A percentile compares a stretch with the other conserved stretches of the same genome.
Conservation (phyloP, 2,113 vertebrate species). For the Cryptomyrus ogoouensis region DNA sequence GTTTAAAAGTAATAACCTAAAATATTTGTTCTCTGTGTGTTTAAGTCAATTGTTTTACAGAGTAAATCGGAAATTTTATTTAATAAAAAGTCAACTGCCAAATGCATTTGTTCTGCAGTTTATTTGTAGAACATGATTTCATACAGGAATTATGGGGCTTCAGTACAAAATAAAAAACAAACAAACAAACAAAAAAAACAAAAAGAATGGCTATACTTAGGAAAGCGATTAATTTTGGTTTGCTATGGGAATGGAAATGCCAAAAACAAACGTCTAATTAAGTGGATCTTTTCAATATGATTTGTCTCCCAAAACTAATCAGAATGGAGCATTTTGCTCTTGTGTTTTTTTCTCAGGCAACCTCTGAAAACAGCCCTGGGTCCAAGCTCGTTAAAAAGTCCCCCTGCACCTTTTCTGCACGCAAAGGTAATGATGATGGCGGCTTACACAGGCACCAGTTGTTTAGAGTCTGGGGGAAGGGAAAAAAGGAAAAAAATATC, state of each 20-base stretch:
- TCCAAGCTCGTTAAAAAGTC: background rate
- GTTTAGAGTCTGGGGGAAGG: background rate
- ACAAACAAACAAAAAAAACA: background rate
- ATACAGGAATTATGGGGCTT: background rate
- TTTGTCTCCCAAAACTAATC: background rate
- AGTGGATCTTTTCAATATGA: background rate
- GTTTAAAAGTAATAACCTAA: background rate
- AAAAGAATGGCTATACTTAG: background rate
- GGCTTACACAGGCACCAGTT: background rate
- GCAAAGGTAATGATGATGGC: background rate
- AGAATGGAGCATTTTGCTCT: background rate
- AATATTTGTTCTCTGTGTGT: background rate
- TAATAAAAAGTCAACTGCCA: background rate
- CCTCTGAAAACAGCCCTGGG: background rate
- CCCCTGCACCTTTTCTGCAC: background rate
- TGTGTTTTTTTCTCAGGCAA: background rate
- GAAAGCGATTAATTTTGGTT: background rate
- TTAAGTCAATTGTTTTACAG: background rate
- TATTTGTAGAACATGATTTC: slow-evolving; percentile 10
- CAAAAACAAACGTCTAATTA: slow-evolving; percentile 1
- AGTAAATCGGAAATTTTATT: background rate
- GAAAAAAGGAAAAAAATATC: background rate
- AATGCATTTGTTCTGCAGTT: background rate
- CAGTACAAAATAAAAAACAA: background rate
- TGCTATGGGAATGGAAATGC: slow-evolving; percentile 9